Evolutionary conservation across 2,797 vertebrate species (phyloP), one percentile per base, ranked within the genome.

Genomic region (Agapornis canus): DNA sequence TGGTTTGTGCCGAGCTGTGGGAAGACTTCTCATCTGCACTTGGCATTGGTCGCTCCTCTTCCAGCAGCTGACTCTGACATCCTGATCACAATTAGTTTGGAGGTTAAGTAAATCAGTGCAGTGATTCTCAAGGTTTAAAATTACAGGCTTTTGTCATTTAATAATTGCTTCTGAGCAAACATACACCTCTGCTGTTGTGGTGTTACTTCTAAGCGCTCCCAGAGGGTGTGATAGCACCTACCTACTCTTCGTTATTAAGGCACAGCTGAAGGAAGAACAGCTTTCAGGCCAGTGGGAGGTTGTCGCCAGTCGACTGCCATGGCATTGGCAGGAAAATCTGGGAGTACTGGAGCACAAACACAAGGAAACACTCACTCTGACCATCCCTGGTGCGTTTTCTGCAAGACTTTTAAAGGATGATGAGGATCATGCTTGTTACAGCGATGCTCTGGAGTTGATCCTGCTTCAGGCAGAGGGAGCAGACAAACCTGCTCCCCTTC

Each of bases 151-250:
- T 85, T 92, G 86, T 89, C 91, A 79, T 92, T 88, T 45, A 27
- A 75, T 94, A 92, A 94, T 93, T 89, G 82, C 82, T 75, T 54
- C 52, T 63, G 91, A 96, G 92, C 89, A 97, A 96, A 94, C 95
- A 95, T 7, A 87, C 87, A 91, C 78, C 84, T 90, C 83, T 88
- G 92, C 90, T 78, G 86, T 88, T 88, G 84, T 83, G 78, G 71
- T 43, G 77, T 42, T 49, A 76, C 82, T 86, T 59, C 21, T 32
- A 35, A 65, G 75, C 1, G 3, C 80, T 77, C 61, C 61, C 79
- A 19, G 92, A 89, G 69, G 90, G 73, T 82, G 72, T 82, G 94
- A 95, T 89, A 63, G 95, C 92, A 92, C 95, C 94, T 86, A 63
- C 92, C 91, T 85, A 85, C 91, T 87, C 73, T 11, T 32, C 15